phyloP scores from a whole-genome alignment of 2,888 invertebrate genomes.

The Lasioglossum morio region DNA sequence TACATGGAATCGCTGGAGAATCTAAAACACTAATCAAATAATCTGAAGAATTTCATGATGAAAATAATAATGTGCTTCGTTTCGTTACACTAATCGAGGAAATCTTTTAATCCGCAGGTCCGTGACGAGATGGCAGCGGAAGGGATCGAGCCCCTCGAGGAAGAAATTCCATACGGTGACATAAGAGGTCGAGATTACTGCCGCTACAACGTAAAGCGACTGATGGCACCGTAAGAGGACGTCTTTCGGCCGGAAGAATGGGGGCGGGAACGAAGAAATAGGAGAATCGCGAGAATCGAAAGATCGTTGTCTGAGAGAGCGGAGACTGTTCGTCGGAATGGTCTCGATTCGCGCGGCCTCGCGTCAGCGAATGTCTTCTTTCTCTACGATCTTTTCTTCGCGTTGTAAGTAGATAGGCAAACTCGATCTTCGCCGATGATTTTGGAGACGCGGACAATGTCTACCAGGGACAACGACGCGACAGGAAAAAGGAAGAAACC shows the following conservation, averaged over 20 bases:
- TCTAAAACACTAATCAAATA: background rate
- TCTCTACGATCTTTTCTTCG: conserved; percentile 27
- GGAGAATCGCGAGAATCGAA: conserved; percentile 4
- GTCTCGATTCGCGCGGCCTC: conserved; percentile 29
- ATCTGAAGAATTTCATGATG: background rate
- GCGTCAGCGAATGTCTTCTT: conserved; percentile 4
- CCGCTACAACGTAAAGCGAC: conserved; percentile 84
- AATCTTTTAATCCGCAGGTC: conserved; percentile 81
- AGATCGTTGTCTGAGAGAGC: conserved; percentile 50
- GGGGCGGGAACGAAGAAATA: background rate
- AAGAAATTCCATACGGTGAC: conserved; percentile 87
- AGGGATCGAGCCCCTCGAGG: conserved; percentile 87
- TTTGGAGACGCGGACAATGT: conserved; percentile 16
- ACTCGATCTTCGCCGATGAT: conserved; percentile 61
- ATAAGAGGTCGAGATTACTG: conserved; percentile 87
- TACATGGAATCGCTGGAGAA: no score
- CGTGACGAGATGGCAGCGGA: conserved; percentile 87
- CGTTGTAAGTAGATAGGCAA: conserved; percentile 65
- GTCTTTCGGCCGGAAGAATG: background rate
- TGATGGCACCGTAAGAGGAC: conserved; percentile 57
- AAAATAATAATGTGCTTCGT: background rate
- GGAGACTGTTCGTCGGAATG: conserved; percentile 18
- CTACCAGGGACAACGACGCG: background rate
- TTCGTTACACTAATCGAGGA: background rate
- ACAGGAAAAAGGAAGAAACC: background rate